Evolutionary conservation across 2,797 vertebrate genomes (phyloP).

Genomic region (Pyrrhura leucotis): DNA sequence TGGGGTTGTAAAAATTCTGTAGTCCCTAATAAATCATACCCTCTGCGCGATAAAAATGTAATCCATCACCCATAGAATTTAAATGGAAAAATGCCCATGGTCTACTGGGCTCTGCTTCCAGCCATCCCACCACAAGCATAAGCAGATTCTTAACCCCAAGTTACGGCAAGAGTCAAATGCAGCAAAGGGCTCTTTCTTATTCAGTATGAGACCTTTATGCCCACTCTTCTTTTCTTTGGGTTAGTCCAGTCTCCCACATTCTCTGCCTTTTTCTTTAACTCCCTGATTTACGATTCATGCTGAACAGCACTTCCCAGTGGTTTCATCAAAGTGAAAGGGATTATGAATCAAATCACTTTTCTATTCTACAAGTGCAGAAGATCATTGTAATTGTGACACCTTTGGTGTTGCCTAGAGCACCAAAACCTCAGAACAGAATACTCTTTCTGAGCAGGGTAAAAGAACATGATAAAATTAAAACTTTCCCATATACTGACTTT

Average conservation of each 20-base stretch:
- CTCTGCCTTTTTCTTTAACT: conserved; percentile 12
- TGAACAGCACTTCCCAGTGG: neutral
- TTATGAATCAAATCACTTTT: conserved; percentile 4
- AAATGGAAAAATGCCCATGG: neutral
- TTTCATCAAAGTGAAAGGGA: neutral
- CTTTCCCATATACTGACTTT: neutral
- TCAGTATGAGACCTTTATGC: neutral
- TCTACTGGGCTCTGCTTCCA: neutral
- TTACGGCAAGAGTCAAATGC: neutral
- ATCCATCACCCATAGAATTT: neutral
- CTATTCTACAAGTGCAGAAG: neutral
- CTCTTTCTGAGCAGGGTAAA: conserved; percentile 13
- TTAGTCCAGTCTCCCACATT: neutral
- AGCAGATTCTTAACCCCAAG: neutral
- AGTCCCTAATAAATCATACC: neutral
- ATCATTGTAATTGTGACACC: neutral
- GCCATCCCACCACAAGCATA: neutral
- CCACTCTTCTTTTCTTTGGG: neutral
- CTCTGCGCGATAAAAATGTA: neutral
- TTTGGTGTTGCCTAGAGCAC: neutral
- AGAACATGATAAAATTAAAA: neutral
- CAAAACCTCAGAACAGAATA: neutral
- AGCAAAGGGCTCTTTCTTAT: neutral
- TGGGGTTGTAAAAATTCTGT: neutral
- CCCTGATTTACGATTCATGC: neutral